Evolutionary conservation across 2,888 invertebrate species (phyloP), one percentile per base, ranked within the genome.

Genomic region (Prosopocoilus inquinatus): DNA sequence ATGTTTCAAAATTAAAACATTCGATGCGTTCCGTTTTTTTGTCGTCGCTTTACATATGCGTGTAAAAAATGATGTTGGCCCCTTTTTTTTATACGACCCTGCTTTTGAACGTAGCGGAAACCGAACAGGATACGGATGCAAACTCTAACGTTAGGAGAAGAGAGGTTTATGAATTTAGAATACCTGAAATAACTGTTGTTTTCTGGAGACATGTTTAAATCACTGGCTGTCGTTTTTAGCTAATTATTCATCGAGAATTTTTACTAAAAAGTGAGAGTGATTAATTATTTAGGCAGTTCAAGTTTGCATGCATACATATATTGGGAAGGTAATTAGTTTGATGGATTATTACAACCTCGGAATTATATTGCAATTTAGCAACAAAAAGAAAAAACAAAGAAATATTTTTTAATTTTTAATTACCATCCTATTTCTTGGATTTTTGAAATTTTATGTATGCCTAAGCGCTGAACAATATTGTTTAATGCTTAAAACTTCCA

Each of bases 1-100:
- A 49, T 49, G 38, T 38, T 39, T 49, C 49, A 55, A 53, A 58
- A 55, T 55, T 48, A 58, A 57, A 58, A 51, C 47, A 48, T 46
- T 50, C 51, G 45, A 47, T 41, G 50, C 50, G 44, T 55, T 57
- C 20, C 16, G 20, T 12, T 49, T 39, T 52, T 54, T 55, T 52
- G 50, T 47, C 48, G 51, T 32, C 38, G 51, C 47, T 56, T 51
- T 52, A 52, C 52, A 56, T 52, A 51, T 52, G 52, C 52, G 56
- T 56, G 48, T 28, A 28, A 28, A 52, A 52, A 56, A 56, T 38
- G 44, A 47, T 56, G 32, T 32, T 33, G 38, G 46, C 38, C n/a
- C 45, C 15, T 9, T 41, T 38, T 9, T 5, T 41, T n/a, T 7
- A 13, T 9, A 15, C 12, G 9, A 3, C 11, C 41, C 16, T 16